Conservation (phyloP, 2,888 invertebrate genomes). For the Electrophaes corylata region DNA sequence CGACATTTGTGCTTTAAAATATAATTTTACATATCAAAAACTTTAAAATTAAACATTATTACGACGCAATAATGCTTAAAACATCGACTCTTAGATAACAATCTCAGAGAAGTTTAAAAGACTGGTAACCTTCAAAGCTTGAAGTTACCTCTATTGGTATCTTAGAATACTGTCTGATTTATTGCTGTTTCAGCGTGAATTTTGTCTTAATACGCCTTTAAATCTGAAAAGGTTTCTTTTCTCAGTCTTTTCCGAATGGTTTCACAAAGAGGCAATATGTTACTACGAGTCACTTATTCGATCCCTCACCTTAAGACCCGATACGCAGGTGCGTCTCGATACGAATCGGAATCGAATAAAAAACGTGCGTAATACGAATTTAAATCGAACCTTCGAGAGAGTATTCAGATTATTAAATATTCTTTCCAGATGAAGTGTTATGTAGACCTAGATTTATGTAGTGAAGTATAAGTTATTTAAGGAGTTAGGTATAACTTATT, state of each 20-base stretch:
- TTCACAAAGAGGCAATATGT: slow-evolving; percentile 32
- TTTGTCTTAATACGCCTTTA: slow-evolving; percentile 2
- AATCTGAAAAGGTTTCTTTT: slow-evolving; percentile 3
- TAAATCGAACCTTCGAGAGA: slow-evolving; percentile 28
- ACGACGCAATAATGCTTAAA: background rate
- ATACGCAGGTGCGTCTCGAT: slow-evolving; percentile 38
- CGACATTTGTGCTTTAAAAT: background rate
- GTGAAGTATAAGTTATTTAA: background rate
- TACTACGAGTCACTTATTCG: slow-evolving; percentile 27
- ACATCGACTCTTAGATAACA: background rate
- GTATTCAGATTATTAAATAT: slow-evolving; percentile 12
- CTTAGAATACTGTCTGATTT: background rate
- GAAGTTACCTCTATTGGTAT: background rate
- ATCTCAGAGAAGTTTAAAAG: background rate
- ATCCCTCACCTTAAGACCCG: slow-evolving; percentile 31
- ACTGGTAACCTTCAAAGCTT: background rate
- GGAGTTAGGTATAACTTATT: too few species aligned
- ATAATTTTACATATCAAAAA: background rate
- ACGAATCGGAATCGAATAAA: slow-evolving; percentile 39
- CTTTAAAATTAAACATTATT: too few species aligned
- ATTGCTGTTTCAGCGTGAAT: slow-evolving; percentile 1
- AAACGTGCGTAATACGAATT: slow-evolving; percentile 36
- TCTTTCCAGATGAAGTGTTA: background rate
- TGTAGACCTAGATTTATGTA: background rate
- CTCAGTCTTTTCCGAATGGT: slow-evolving; percentile 23